phyloP scores from a whole-genome alignment of 2,888 invertebrate genomes.

The Mechanitis messenoides region DNA sequence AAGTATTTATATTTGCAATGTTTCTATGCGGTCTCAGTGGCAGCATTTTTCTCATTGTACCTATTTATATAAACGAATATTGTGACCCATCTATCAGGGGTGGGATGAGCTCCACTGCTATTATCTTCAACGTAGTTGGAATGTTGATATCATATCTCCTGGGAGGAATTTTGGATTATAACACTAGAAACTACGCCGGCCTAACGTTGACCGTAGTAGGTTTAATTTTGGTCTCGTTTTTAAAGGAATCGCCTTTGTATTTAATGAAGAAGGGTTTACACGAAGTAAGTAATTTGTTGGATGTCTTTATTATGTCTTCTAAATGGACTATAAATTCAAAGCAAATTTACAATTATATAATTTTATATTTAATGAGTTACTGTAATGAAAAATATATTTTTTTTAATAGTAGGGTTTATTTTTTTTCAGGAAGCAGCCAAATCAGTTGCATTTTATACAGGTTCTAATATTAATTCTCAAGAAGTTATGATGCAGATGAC shows the following conservation, averaged over 20 bases:
- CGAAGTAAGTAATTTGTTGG: not conserved
- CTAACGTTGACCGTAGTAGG: conserved; percentile 35
- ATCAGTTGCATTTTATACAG: not conserved
- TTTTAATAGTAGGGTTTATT: too few relatives aligned
- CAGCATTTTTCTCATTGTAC: conserved; percentile 36
- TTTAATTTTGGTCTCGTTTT: conserved; percentile 30
- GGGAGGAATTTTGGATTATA: conserved; percentile 43
- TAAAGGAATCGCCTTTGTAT: conserved; percentile 42
- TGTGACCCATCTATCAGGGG: conserved; percentile 27
- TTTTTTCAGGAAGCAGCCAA: not conserved
- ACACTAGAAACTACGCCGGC: conserved; percentile 40
- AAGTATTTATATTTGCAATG: not conserved
- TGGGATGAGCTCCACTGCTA: conserved; percentile 18
- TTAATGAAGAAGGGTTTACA: conserved; percentile 17
- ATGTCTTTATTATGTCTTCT: not conserved
- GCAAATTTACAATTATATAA: not conserved
- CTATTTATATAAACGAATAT: conserved; percentile 28
- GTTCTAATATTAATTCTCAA: not conserved
- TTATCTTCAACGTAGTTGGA: conserved; percentile 22
- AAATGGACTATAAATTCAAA: not conserved
- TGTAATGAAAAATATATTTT: too few relatives aligned
- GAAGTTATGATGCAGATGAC: not conserved
- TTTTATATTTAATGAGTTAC: not conserved
- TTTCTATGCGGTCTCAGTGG: conserved; percentile 3
- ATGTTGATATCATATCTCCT: conserved; percentile 32